Evolutionary conservation across 2,113 vertebrate genomes (phyloP), one percentile per base, ranked within the genome.

Genomic region (Polypterus bichir): DNA sequence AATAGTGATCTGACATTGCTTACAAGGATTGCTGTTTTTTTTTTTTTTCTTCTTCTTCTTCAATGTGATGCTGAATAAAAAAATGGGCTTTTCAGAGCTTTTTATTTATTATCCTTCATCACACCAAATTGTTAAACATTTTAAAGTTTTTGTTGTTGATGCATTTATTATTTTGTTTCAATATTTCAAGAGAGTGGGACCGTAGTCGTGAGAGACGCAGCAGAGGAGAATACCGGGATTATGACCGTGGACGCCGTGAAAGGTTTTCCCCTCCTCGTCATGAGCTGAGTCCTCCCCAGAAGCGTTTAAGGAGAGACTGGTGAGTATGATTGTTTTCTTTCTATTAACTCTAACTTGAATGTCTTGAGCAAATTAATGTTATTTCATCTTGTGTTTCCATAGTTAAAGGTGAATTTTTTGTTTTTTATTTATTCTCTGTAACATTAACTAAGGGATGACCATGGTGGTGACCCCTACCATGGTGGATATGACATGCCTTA

Each of bases 281-380:
- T 0, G 92, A 94, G 59, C 86, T 95, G 71, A 93, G 91, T 63
- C 91, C 92, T 0, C 92, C 93, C 1, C 91, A 91, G 72, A 95
- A 95, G 66, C 92, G 92, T 65, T 91, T 95, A 89, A 83, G 92
- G 62, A 80, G 92, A 70, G 92, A 95, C 75, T 95, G 92, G 92
- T 95, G 71, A 82, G 81, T 63, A 9, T 1, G 27, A 7, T 7
- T 8, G 4, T 63, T 44, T 5, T 2, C 6, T 59, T 9, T 47
- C 54, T 11, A 63, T 9, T 1, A 3, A 46, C n/a, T n/a, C 4
- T 27, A 27, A 27, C 27, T 27, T 27, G 1, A 27, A 27, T 27
- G 27, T 27, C 27, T 27, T 27, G 2, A 1, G 27, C 27, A 27
- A 27, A 27, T 1, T 27, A 27, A 27, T 27, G 27, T 27, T 27